Base-by-base conservation (phyloP, 2,797 vertebrate genomes). In the Halcyon leucocephala region DNA sequence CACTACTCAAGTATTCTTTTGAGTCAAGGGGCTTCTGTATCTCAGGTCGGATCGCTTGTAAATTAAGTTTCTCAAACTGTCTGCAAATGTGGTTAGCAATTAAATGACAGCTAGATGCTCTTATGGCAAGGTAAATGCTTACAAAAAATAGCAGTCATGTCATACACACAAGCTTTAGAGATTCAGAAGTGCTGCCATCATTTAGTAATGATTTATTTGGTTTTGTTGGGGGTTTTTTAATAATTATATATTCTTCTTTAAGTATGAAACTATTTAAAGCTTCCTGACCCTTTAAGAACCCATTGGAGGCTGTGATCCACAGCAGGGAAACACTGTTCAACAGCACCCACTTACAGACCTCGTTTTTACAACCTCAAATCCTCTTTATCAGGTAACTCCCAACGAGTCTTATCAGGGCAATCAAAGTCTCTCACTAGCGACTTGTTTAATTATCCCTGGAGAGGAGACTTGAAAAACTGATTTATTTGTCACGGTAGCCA, bases 371-470 rank as follows among this genome's bases (percentile, higher is more conserved):
- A 2, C 69, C 84, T 80, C 84, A 44, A 89, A 80, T 64, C 67
- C 60, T 84, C 88, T 85, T 28, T 81, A 58, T 76, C 39, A 86
- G 84, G 88, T 86, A 93, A 92, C 86, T 82, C 95, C 91, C 94
- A 90, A 58, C 84, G 85, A 94, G 74, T 82, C 89, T 85, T 92
- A 93, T 89, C 89, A 85, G 79, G 76, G 69, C 85, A 92, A 95
- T 84, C 93, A 60, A 89, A 94, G 79, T 42, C 79, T 95, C 87
- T 93, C 85, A 78, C 60, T 52, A 94, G 61, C 0, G 1, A 94
- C 82, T 96, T 85, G 49, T 77, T 95, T 96, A 94, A 95, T 92
- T 94, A 92, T 74, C 84, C 81, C 86, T 69, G 71, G 86, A 95
- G 84, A 92, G 62, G 73, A 94, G 89, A 79, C 86, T 69, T 67